phyloP scores from a whole-genome alignment of 2,888 invertebrate genomes.

The Harpalus rufipes region DNA sequence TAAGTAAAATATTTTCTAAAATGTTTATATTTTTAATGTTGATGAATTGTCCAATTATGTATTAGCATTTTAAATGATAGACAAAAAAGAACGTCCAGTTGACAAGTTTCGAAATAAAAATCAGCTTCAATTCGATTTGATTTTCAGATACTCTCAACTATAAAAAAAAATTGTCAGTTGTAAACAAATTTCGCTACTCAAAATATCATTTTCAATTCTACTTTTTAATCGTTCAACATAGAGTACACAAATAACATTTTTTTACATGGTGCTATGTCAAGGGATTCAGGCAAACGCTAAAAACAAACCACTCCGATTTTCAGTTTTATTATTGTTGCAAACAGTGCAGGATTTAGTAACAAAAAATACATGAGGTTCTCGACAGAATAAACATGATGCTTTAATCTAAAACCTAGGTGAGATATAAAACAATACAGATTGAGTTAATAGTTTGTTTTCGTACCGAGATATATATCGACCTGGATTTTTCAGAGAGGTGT shows the following conservation, averaged over 20 bases:
- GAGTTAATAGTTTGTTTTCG: no score
- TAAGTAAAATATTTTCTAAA: no score
- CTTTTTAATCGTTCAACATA: not conserved
- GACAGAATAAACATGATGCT: not conserved
- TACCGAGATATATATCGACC: no score
- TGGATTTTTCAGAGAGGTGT: no score
- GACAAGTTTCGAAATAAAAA: not conserved
- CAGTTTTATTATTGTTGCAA: not conserved
- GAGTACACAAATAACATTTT: not conserved
- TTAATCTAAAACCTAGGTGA: not conserved
- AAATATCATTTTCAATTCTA: constrained; percentile 4
- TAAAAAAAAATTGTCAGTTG: not conserved
- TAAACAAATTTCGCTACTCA: not conserved
- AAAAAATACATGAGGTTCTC: not conserved
- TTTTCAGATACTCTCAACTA: not conserved
- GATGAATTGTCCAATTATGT: not conserved
- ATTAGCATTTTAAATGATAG: not conserved
- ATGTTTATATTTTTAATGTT: not conserved
- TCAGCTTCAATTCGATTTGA: not conserved
- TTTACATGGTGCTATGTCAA: not conserved
- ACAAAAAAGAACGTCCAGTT: not conserved
- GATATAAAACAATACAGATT: not conserved
- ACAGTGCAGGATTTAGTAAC: not conserved
- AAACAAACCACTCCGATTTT: not conserved
- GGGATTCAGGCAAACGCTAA: not conserved